Conservation (phyloP, 2,888 invertebrate species). For the Caenorhabditis sinica region DNA sequence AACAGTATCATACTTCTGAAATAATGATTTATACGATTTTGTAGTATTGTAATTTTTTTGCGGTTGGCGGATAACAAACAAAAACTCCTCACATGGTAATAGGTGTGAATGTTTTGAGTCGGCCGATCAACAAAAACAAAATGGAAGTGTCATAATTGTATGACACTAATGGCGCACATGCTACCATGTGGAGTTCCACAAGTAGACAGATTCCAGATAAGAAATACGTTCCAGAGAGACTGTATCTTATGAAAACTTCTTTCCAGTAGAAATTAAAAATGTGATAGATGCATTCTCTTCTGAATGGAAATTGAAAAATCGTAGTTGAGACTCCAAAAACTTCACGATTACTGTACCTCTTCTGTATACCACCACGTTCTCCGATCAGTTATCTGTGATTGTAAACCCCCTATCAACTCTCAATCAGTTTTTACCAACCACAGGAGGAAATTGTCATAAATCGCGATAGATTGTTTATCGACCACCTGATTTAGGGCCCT, state of each 20-base stretch:
- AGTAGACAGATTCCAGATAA: no score
- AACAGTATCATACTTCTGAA: no score
- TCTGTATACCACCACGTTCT: not conserved
- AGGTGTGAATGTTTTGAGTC: conserved; percentile 7
- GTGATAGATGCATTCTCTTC: no score
- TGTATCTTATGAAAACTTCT: no score
- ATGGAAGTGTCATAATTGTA: not conserved
- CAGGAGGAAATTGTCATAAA: conserved; percentile 18
- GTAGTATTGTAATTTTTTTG: not conserved
- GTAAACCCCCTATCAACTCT: conserved; percentile 17
- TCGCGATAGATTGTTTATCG: conserved; percentile 16
- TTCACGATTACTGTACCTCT: not conserved
- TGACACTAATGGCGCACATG: not conserved
- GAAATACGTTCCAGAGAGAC: no score
- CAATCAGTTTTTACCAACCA: conserved; percentile 7
- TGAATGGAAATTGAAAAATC: conserved; percentile 5
- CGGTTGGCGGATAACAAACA: not conserved
- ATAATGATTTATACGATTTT: no score
- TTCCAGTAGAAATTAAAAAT: no score
- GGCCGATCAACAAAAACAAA: conserved; percentile 14
- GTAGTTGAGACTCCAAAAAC: not conserved
- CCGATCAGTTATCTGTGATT: conserved; percentile 17
- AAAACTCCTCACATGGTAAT: not conserved
- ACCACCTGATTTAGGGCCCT: conserved; percentile 20
- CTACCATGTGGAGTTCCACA: not conserved